These are phyloP conservation scores for Oophaga sylvatica DNA, from an alignment of 2,797 vertebrate species.

Conservation along the genomic window DNA sequence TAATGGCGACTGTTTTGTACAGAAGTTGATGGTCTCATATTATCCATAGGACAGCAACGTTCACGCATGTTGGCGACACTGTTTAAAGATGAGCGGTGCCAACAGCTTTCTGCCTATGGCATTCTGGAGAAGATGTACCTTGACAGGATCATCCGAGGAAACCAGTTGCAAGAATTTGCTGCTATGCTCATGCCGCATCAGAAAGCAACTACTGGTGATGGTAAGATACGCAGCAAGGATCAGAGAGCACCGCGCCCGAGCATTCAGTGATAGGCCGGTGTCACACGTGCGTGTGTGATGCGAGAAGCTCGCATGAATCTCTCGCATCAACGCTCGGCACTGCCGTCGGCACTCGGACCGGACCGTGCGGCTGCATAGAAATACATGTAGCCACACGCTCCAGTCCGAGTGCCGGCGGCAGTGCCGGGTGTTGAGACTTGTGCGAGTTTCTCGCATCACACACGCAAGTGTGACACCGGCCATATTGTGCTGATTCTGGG, in stretches of 20 bases:
- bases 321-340: too few species aligned
- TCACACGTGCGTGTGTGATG: too few species aligned
- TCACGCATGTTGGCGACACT: slow-evolving; percentile 98
- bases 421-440: too few species aligned
- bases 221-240: slow-evolving; percentile 63
- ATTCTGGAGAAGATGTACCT: slow-evolving; percentile 99
- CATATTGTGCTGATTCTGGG: too few species aligned
- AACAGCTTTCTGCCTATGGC: slow-evolving; percentile 95
- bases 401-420: too few species aligned
- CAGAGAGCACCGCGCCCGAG: not conserved
- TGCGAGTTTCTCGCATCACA: too few species aligned
- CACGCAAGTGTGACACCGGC: too few species aligned
- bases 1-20: not conserved
- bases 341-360: too few species aligned
- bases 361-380: too few species aligned
- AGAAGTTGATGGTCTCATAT: not conserved
- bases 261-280: not conserved
- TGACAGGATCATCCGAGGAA: slow-evolving; percentile 95
- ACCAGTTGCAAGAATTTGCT: slow-evolving; percentile 96
- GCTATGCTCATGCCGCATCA: slow-evolving; percentile 99
- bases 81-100: slow-evolving; percentile 98
- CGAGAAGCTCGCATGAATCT: too few species aligned
- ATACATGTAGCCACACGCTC: too few species aligned
- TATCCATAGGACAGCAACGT: slow-evolving; percentile 88
- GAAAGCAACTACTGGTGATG: slow-evolving; percentile 93